Evolutionary conservation across 2,113 vertebrate genomes (phyloP).

Genomic region (Istiophorus platypterus): DNA sequence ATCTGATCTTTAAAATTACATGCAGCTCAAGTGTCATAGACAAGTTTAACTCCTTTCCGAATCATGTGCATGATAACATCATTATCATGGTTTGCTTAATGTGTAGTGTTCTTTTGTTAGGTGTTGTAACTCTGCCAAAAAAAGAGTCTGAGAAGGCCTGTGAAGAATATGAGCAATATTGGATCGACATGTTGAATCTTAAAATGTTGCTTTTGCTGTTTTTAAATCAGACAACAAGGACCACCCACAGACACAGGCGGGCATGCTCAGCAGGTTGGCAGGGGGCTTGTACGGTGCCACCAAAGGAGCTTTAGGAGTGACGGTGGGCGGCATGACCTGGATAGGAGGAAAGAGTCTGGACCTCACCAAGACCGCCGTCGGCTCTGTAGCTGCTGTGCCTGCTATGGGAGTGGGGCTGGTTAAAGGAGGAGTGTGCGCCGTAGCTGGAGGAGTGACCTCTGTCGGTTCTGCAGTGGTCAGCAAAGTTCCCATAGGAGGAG

Average conservation of each 20-base stretch:
- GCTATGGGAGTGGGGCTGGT: slow-evolving; percentile 93
- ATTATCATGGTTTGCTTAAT: not conserved
- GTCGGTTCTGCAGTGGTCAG: slow-evolving; percentile 94
- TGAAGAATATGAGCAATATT: not conserved
- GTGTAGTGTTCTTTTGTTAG: no score
- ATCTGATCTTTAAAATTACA: not conserved
- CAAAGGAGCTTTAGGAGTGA: slow-evolving; percentile 94
- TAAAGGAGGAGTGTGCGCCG: slow-evolving; percentile 92
- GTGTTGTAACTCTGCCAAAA: no score
- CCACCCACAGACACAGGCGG: slow-evolving; percentile 90
- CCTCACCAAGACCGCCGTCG: slow-evolving; percentile 94
- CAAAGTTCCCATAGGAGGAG: slow-evolving; percentile 92
- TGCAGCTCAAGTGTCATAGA: not conserved
- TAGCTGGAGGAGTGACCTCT: slow-evolving; percentile 92
- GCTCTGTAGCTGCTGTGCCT: slow-evolving; percentile 92
- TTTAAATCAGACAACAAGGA: slow-evolving; percentile 88
- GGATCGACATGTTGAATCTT: not conserved
- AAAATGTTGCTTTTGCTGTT: slow-evolving; percentile 14
- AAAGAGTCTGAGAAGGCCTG: no score
- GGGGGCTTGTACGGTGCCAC: slow-evolving; percentile 95
- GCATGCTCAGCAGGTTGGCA: slow-evolving; percentile 93
- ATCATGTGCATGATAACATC: no score
- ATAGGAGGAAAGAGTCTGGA: slow-evolving; percentile 95
- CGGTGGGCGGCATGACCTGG: slow-evolving; percentile 94
- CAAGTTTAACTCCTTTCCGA: no score